A percentile compares a stretch with the other conserved stretches of the same genome.
Evolutionary conservation across 2,888 invertebrate species (phyloP).

Genomic region (Notodonta ziczac): DNA sequence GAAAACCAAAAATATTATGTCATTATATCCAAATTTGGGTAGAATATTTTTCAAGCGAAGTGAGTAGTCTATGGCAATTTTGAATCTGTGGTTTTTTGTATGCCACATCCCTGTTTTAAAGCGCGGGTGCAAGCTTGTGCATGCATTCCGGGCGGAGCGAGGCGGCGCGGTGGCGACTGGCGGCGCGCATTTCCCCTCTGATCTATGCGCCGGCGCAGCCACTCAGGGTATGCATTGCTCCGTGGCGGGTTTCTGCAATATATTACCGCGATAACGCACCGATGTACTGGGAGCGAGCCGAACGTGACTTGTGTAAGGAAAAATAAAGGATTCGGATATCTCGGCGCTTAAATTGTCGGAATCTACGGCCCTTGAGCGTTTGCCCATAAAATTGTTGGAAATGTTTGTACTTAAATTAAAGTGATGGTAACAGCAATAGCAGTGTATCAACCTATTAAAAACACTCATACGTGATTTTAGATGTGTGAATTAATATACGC

Average conservation of each 20-base stretch:
- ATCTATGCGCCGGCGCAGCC: slow-evolving; percentile 43
- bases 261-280: slow-evolving; percentile 40
- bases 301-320: slow-evolving; percentile 30
- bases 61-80: not conserved
- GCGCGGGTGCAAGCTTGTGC: slow-evolving; percentile 11
- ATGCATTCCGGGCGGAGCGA: slow-evolving; percentile 14
- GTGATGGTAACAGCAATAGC: no score
- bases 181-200: slow-evolving; percentile 37
- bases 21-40: no score
- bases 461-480: no score
- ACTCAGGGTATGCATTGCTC: slow-evolving; percentile 35
- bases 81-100: not conserved
- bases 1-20: no score
- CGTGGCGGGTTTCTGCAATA: slow-evolving; percentile 27
- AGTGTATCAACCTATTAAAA: no score
- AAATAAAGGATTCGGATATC: slow-evolving; percentile 34
- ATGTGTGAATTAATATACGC: no score
- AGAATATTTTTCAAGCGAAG: no score
- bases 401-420: not conserved
- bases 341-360: slow-evolving; percentile 12
- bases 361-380: slow-evolving; percentile 21
- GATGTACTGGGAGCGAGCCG: slow-evolving; percentile 16
- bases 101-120: slow-evolving; percentile 14
- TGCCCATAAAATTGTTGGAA: slow-evolving; percentile 19
- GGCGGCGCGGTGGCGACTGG: slow-evolving; percentile 9